Evolutionary conservation across 2,797 vertebrate genomes (phyloP).

Genomic region (Sebastes matsubarae): DNA sequence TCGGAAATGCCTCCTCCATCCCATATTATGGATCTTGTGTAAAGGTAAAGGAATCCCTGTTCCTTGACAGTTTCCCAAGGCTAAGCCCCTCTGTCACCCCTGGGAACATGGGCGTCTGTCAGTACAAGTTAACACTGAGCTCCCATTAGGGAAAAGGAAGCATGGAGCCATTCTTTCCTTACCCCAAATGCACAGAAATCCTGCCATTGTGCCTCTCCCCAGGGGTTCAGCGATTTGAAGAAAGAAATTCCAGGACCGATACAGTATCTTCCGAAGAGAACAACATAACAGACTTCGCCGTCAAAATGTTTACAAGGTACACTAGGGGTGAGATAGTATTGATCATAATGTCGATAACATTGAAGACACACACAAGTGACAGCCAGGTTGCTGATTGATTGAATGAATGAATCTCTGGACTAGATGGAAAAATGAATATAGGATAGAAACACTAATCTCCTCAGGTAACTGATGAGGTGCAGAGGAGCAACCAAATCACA

Average conservation of each 20-base stretch:
- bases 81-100: slow-evolving; percentile 31
- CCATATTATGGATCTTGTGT: background rate
- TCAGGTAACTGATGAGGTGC: background rate
- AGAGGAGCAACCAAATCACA: background rate
- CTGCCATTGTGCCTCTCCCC: slow-evolving; percentile 66
- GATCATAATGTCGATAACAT: background rate
- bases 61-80: slow-evolving; percentile 42
- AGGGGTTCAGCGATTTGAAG: slow-evolving; percentile 40
- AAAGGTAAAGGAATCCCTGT: slow-evolving; percentile 13
- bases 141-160: slow-evolving; percentile 49
- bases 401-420: background rate
- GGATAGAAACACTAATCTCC: background rate
- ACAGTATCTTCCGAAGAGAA: slow-evolving; percentile 21
- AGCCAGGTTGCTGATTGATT: background rate
- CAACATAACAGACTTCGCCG: background rate
- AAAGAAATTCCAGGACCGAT: slow-evolving; percentile 29
- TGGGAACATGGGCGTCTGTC: slow-evolving; percentile 55
- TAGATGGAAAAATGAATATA: background rate
- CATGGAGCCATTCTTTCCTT: slow-evolving; percentile 41
- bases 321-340: background rate
- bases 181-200: slow-evolving; percentile 65
- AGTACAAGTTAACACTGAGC: slow-evolving; percentile 55
- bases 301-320: background rate
- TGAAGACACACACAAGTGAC: background rate
- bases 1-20: background rate